phyloP scores from a whole-genome alignment of 2,888 invertebrate species.

The Poecilobothrus nobilitatus region DNA sequence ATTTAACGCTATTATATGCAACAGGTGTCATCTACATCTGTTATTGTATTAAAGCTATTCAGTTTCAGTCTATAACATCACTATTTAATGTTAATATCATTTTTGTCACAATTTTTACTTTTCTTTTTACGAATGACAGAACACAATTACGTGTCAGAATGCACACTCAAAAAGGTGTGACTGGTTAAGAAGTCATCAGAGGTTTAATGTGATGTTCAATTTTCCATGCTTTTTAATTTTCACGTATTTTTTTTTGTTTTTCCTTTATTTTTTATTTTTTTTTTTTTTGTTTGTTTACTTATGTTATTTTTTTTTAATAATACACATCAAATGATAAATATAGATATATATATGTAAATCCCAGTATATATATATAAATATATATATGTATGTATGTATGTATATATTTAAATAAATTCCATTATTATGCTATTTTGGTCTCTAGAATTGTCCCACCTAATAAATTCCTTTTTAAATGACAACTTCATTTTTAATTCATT shows the following conservation, averaged over 20 bases:
- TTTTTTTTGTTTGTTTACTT: background rate
- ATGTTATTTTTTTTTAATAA: background rate
- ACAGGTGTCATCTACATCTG: background rate
- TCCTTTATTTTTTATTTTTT: background rate
- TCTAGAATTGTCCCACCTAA: background rate
- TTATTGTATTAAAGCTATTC: background rate
- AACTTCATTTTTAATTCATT: background rate
- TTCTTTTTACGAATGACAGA: background rate
- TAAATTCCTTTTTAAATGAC: background rate
- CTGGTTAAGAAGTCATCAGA: conserved; percentile 1
- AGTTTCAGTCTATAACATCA: background rate
- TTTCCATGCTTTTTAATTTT: conserved; percentile 6
- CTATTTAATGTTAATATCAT: background rate
- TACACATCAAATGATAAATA: too few relatives aligned
- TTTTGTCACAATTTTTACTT: background rate
- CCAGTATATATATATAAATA: too few relatives aligned
- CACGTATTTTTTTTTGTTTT: background rate
- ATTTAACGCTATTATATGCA: background rate
- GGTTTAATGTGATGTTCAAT: conserved; percentile 4
- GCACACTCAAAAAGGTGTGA: conserved; percentile 7
- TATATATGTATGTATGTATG: too few relatives aligned
- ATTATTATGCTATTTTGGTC: background rate
- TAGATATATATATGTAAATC: too few relatives aligned
- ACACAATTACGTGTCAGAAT: conserved; percentile 9
- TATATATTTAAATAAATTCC: background rate